Conservation (phyloP, 92 coral and sea anemone species). For the Epizoanthus scotinus region DNA sequence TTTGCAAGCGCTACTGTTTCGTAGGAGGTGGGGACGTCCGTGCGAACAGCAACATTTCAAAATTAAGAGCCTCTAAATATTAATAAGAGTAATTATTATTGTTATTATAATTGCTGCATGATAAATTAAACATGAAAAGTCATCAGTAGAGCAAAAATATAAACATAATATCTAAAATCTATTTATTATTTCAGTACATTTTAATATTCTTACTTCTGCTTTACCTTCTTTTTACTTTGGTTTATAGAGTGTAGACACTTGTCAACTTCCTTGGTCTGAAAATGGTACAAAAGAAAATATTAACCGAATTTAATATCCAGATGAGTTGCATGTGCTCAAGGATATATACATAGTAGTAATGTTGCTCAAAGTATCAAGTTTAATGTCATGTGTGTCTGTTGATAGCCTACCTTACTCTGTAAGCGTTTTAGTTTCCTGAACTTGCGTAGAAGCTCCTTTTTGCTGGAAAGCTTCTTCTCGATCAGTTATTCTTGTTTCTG, state of each 20-base stretch:
- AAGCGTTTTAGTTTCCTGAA: neutral
- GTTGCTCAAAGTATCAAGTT: neutral
- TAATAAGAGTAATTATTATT: too few species aligned
- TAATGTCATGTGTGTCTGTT: neutral
- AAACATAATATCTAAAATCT: too few species aligned
- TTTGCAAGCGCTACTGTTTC: too few species aligned
- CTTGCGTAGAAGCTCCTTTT: neutral
- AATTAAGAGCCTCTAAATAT: too few species aligned
- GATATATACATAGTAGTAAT: neutral
- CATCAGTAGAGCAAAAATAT: too few species aligned
- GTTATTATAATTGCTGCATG: too few species aligned
- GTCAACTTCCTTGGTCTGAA: neutral
- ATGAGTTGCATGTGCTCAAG: neutral
- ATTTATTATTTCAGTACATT: neutral
- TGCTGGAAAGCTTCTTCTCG: neutral
- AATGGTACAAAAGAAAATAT: neutral
- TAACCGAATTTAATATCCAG: too few species aligned
- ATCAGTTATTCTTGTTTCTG: neutral
- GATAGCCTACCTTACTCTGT: constrained; percentile 16
- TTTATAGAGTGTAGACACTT: constrained; percentile 1
- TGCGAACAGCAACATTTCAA: too few species aligned
- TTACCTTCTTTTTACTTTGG: constrained; percentile 5
- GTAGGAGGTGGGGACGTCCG: too few species aligned
- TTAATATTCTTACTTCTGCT: neutral
- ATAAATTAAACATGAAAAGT: too few species aligned